Conservation (phyloP, 2,113 vertebrate species). For the Pholis gunnellus region DNA sequence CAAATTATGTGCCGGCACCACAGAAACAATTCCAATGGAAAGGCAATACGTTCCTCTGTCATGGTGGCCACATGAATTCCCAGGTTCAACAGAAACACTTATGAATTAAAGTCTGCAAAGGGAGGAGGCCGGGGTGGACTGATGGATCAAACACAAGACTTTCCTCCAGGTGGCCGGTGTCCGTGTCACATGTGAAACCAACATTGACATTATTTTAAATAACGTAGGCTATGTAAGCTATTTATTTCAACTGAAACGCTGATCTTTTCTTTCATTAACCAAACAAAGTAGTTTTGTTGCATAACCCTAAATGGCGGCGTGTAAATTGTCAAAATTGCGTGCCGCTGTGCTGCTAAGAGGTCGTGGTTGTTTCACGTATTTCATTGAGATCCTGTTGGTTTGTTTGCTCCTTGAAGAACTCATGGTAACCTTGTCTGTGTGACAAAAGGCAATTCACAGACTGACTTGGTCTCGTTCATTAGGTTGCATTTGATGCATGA, state of each 20-base stretch:
- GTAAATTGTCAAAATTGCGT: not conserved
- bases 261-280: too few relatives aligned
- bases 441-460: not conserved
- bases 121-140: not conserved
- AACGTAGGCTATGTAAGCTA: too few relatives aligned
- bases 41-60: too few relatives aligned
- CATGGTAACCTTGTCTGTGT: not conserved
- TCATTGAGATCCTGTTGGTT: not conserved
- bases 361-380: not conserved
- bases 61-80: too few relatives aligned
- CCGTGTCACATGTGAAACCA: too few relatives aligned
- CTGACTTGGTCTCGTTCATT: not conserved
- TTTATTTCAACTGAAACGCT: too few relatives aligned
- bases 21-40: too few relatives aligned
- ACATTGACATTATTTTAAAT: too few relatives aligned
- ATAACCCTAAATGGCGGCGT: not conserved
- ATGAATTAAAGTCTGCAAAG: not conserved
- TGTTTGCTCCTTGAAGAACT: slow-evolving; percentile 5
- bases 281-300: not conserved
- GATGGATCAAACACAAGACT: not conserved
- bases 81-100: not conserved
- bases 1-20: too few relatives aligned
- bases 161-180: not conserved
- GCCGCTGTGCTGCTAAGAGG: not conserved
- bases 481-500: not conserved